Percentiles rank a stretch among this genome's conserved stretches.
phyloP scores from a whole-genome alignment of 2,113 vertebrate species.

The Prunella himalayana region DNA sequence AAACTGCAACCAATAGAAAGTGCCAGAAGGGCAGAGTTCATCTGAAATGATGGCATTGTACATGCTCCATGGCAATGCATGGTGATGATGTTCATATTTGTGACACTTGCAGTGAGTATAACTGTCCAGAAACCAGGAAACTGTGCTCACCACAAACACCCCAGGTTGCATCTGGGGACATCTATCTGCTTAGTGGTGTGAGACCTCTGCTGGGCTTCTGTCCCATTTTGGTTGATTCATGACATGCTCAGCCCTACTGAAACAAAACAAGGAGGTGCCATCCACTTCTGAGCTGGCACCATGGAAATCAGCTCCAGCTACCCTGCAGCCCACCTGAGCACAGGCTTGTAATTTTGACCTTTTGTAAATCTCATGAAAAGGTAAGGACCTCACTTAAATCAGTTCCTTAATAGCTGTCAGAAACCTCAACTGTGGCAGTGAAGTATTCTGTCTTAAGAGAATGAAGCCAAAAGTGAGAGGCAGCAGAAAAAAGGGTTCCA shows the following conservation, averaged over 20 bases:
- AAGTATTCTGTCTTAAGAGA: not conserved
- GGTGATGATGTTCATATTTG: accelerated
- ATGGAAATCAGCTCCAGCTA: not conserved
- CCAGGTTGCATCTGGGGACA: not conserved
- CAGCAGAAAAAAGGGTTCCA: not conserved
- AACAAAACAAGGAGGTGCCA: accelerated
- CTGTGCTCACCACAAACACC: not conserved
- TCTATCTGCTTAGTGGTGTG: not conserved
- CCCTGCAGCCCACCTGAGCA: not conserved
- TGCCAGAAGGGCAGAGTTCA: not conserved
- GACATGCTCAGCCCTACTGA: not conserved
- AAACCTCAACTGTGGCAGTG: not conserved
- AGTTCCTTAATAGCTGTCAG: not conserved
- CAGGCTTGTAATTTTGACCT: not conserved
- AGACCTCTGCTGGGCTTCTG: not conserved
- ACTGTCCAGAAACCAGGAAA: not conserved
- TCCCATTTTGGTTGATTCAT: not conserved
- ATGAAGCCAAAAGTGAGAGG: not conserved
- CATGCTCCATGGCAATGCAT: not conserved
- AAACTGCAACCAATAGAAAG: not conserved
- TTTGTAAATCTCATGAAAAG: not conserved
- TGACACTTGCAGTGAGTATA: not conserved
- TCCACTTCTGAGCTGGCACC: not conserved
- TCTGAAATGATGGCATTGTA: not conserved
- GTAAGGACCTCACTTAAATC: not conserved